Conservation (phyloP, 2,888 invertebrate genomes). For the Lithophane socia region DNA sequence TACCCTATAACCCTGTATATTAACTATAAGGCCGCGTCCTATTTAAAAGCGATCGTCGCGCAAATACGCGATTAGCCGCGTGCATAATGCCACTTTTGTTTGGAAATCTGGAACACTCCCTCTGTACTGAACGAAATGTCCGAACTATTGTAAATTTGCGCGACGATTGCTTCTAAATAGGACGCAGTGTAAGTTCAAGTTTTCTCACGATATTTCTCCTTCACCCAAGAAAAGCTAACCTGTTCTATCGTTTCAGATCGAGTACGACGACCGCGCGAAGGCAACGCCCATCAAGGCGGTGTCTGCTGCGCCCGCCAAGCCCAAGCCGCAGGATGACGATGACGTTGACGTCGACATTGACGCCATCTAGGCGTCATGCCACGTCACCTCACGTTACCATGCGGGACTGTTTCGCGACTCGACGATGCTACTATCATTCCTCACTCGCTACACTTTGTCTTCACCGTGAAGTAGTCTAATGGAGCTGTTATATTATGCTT, state of each 20-base stretch:
- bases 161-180: no score
- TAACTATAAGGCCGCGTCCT: no score
- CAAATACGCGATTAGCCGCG: no score
- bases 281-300: constrained; percentile 93
- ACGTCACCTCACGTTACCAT: constrained; percentile 20
- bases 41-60: no score
- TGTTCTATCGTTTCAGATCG: constrained; percentile 90
- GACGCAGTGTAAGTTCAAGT: no score
- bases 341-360: constrained; percentile 97
- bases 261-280: constrained; percentile 96
- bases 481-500: constrained; percentile 6
- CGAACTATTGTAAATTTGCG: no score
- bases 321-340: constrained; percentile 92
- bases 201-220: no score
- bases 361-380: constrained; percentile 93
- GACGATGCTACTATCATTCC: constrained; percentile 49
- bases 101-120: no score
- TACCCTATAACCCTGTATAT: no score
- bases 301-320: constrained; percentile 79
- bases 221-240: background rate
- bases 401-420: constrained; percentile 47
- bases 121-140: no score
- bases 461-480: constrained; percentile 11
- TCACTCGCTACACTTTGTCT: constrained; percentile 18
- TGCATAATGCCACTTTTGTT: no score